phyloP scores from a whole-genome alignment of 2,113 vertebrate genomes.

The Orthonyx spaldingii region DNA sequence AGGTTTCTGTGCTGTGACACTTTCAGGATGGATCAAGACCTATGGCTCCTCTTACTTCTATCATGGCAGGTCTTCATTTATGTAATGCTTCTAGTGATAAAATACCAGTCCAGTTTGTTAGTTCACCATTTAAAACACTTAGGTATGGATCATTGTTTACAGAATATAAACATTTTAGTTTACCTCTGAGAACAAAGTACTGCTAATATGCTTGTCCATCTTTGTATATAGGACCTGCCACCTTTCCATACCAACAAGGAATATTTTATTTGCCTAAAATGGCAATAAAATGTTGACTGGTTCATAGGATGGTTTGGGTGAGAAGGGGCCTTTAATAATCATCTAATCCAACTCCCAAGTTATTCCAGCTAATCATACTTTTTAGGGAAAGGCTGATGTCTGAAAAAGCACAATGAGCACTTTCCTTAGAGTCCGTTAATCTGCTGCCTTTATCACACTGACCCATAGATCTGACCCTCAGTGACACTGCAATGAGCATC shows the following conservation, averaged over 20 bases:
- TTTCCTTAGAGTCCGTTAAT: background rate
- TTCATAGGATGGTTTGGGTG: background rate
- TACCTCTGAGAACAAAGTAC: background rate
- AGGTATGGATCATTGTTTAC: background rate
- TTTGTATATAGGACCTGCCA: background rate
- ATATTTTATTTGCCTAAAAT: background rate
- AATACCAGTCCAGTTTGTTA: background rate
- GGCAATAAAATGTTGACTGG: background rate
- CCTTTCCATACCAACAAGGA: background rate
- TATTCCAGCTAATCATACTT: background rate
- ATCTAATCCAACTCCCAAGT: background rate
- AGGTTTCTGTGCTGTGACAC: no score
- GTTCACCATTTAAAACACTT: background rate
- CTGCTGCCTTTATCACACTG: background rate
- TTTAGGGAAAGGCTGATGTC: background rate
- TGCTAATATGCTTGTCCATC: background rate
- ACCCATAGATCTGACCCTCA: background rate
- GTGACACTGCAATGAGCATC: background rate
- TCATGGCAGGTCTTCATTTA: background rate
- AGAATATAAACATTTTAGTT: background rate
- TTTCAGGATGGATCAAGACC: background rate
- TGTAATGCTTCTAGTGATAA: background rate
- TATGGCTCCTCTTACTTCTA: background rate
- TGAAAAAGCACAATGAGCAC: background rate
- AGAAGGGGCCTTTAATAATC: background rate